Conservation (phyloP, 2,113 vertebrate species). For the Dolichallabes microphthalmus region DNA sequence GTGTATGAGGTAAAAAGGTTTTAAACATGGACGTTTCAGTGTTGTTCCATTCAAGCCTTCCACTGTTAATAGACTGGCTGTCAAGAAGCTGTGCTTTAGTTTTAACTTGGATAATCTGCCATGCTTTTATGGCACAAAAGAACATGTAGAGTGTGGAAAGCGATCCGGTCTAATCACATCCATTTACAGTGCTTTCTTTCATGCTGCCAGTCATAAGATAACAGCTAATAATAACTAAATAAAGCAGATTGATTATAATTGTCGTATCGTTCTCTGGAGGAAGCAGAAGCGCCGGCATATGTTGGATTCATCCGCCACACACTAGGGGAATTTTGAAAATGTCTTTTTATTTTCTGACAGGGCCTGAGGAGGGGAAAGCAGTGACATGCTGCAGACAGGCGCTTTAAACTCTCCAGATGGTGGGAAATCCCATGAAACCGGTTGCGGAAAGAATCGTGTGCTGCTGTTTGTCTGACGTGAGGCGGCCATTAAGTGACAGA, state of each 20-base stretch:
- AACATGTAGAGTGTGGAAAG: neutral
- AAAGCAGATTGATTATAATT: constrained; percentile 54
- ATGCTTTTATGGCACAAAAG: neutral
- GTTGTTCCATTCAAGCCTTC: neutral
- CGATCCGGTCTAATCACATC: neutral
- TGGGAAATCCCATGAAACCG: constrained; percentile 21
- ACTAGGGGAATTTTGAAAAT: constrained; percentile 33
- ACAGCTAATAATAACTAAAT: constrained; percentile 39
- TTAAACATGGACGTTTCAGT: neutral
- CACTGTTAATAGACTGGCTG: neutral
- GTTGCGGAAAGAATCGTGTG: constrained; percentile 15
- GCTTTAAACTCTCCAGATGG: constrained; percentile 52
- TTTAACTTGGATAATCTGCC: neutral
- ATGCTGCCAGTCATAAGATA: constrained; percentile 14
- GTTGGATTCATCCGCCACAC: constrained; percentile 50
- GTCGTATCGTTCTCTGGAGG: constrained; percentile 45
- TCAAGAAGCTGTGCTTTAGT: neutral
- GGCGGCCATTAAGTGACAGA: constrained; percentile 30
- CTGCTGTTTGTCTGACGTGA: constrained; percentile 35
- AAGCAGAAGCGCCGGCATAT: constrained; percentile 50
- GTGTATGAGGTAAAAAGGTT: neutral
- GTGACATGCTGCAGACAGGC: constrained; percentile 44
- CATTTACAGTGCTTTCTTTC: neutral
- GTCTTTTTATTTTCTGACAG: constrained; percentile 39
- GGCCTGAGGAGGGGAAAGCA: constrained; percentile 39